Percentiles rank a stretch among this genome's conserved stretches.
Evolutionary conservation across 2,888 invertebrate genomes (phyloP).

Genomic region (Lottia gigantea): DNA sequence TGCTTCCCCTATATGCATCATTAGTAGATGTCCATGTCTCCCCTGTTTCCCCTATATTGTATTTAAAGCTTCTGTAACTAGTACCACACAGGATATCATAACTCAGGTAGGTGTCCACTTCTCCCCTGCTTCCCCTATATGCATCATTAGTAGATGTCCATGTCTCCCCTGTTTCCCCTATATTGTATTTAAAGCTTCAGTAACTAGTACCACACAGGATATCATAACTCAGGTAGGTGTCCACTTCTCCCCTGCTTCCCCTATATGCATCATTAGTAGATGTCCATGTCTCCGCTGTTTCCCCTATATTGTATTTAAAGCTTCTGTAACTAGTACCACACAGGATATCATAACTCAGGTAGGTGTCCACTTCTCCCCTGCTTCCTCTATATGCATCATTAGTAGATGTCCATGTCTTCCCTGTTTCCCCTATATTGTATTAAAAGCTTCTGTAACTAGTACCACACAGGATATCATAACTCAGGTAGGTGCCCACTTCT

Average conservation of each 20-base stretch:
- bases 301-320: background rate
- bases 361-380: background rate
- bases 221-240: too few relatives aligned
- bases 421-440: background rate
- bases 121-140: background rate
- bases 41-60: slow-evolving; percentile 82
- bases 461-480: slow-evolving; percentile 8
- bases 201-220: background rate
- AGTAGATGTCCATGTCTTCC: slow-evolving; percentile 33
- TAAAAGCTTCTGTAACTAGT: background rate
- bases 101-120: slow-evolving; percentile 53
- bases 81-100: slow-evolving; percentile 88
- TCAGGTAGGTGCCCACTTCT: background rate
- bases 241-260: background rate
- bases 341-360: too few relatives aligned
- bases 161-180: background rate
- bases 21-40: slow-evolving; percentile 70
- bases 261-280: background rate
- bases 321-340: background rate
- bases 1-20: slow-evolving; percentile 78
- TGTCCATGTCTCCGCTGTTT: slow-evolving; percentile 71
- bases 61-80: slow-evolving; percentile 79
- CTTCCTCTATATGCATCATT: background rate
- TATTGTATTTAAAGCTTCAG: background rate
- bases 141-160: slow-evolving; percentile 59